A percentile compares a stretch with the other conserved stretches of the same genome.
These are phyloP conservation scores for Theocolax elegans DNA, from an alignment of 1,140 invertebrate genomes.

Conservation along the genomic window DNA sequence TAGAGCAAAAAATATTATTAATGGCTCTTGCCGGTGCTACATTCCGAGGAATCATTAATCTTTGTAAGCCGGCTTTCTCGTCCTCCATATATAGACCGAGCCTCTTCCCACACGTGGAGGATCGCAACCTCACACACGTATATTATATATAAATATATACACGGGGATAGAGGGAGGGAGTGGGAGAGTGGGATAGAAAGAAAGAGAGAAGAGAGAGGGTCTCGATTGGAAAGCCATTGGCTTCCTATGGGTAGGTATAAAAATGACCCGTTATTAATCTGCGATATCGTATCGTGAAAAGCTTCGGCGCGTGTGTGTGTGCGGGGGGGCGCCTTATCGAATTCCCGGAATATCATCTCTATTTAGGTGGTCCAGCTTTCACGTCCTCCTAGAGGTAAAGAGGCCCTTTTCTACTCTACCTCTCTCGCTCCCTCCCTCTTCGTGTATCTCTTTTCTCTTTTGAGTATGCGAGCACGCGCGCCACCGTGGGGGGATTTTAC, in stretches of 20 bases:
- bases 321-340: neutral
- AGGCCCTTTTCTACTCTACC: too few relatives aligned
- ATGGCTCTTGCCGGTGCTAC: slow-evolving; percentile 18
- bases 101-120: slow-evolving; percentile 2
- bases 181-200: too few relatives aligned
- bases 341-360: slow-evolving; percentile 17
- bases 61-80: slow-evolving; percentile 33
- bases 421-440: too few relatives aligned
- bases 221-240: slow-evolving; percentile 9
- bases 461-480: too few relatives aligned
- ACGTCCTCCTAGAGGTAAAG: too few relatives aligned
- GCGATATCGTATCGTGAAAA: neutral
- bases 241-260: neutral
- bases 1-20: slow-evolving; percentile 42
- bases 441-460: too few relatives aligned
- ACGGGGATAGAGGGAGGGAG: too few relatives aligned
- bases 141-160: too few relatives aligned
- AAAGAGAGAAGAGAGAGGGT: too few relatives aligned
- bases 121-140: neutral
- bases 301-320: neutral
- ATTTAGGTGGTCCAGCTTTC: too few relatives aligned
- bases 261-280: slow-evolving; percentile 7
- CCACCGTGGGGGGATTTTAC: too few relatives aligned
- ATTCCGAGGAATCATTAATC: slow-evolving; percentile 41
- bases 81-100: too few relatives aligned